Conservation (phyloP, 2,113 vertebrate genomes). For the Tachycineta bicolor region DNA sequence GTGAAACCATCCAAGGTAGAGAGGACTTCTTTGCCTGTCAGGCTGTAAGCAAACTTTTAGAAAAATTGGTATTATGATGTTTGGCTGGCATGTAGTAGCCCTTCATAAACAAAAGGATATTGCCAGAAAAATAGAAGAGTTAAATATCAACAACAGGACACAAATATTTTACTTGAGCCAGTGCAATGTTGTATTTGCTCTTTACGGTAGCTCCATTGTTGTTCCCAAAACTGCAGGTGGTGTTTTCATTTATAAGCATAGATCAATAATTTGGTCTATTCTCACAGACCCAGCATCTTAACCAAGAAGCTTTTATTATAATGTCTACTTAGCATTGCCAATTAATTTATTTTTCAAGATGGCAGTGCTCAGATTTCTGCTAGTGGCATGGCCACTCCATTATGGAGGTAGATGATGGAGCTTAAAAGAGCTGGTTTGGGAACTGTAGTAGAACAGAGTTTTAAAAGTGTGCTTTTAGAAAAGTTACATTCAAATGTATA, state of each 20-base stretch:
- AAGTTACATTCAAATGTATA: neutral
- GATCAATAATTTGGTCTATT: neutral
- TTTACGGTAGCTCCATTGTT: neutral
- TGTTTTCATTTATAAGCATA: constrained; percentile 10
- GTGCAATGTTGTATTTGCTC: neutral
- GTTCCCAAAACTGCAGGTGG: neutral
- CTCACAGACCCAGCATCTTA: neutral
- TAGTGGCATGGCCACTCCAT: neutral
- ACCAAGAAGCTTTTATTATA: neutral
- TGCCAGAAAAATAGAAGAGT: constrained; percentile 13
- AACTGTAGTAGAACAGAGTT: neutral
- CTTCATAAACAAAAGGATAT: constrained; percentile 15
- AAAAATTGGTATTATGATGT: constrained; percentile 24
- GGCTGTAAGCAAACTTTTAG: constrained; percentile 59
- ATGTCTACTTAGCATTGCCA: neutral
- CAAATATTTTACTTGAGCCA: constrained; percentile 10
- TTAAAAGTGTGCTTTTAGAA: neutral
- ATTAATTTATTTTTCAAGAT: neutral
- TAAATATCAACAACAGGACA: constrained; percentile 5
- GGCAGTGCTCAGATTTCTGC: neutral
- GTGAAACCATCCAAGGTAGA: constrained; percentile 79
- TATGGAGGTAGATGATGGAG: neutral
- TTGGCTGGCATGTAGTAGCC: constrained; percentile 7
- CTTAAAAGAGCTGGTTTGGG: neutral
- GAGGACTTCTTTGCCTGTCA: constrained; percentile 50